Percentiles rank a stretch among this genome's conserved stretches.
Conservation (phyloP, 2,113 vertebrate species). For the Myotis yumanensis region DNA sequence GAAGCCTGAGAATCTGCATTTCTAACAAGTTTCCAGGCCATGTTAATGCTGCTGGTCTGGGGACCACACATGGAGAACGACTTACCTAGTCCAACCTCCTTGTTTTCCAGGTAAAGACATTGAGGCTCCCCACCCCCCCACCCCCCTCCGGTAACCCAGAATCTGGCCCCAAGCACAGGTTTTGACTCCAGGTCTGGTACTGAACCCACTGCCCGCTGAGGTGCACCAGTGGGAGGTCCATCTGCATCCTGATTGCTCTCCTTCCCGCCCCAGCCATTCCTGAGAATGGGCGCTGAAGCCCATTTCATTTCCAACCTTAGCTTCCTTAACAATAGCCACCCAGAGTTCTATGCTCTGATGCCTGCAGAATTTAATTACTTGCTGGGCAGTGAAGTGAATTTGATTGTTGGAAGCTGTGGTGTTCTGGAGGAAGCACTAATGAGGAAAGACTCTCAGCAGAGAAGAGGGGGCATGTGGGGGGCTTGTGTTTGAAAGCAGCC, state of each 20-base stretch:
- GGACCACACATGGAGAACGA: neutral
- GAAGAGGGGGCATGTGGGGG: constrained; percentile 44
- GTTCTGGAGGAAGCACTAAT: constrained; percentile 65
- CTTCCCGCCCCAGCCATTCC: neutral
- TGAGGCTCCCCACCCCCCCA: neutral
- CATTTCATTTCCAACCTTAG: constrained; percentile 46
- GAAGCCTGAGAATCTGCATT: neutral
- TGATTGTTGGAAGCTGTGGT: constrained; percentile 67
- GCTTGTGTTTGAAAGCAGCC: constrained; percentile 71
- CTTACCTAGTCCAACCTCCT: neutral
- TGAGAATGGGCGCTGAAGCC: constrained; percentile 27
- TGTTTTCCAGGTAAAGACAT: neutral
- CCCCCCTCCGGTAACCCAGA: neutral
- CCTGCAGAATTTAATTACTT: constrained; percentile 75
- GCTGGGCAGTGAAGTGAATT: constrained; percentile 66
- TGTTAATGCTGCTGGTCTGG: neutral
- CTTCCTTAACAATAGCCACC: constrained; percentile 69
- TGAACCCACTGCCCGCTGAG: neutral
- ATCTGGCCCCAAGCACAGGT: neutral
- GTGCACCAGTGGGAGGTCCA: neutral
- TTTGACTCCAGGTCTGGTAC: neutral
- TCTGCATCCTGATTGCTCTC: neutral
- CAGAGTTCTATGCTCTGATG: constrained; percentile 65
- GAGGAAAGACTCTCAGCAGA: constrained; percentile 60
- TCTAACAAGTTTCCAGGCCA: neutral